Percentiles rank a stretch among this genome's conserved stretches.
Evolutionary conservation across 2,888 invertebrate genomes (phyloP).

Genomic region (Orchesella flavescens): DNA sequence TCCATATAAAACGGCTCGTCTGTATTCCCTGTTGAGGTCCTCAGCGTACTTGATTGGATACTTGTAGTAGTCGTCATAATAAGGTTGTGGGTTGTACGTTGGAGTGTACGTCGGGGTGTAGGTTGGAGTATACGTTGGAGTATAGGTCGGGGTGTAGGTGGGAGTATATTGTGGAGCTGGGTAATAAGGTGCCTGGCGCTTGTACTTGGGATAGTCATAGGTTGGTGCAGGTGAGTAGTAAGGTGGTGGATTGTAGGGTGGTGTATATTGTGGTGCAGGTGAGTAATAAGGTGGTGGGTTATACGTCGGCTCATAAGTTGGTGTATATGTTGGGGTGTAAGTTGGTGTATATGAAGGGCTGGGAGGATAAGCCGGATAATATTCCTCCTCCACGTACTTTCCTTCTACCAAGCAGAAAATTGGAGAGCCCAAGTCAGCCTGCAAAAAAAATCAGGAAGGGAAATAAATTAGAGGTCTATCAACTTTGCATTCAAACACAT

Average conservation of each 20-base stretch:
- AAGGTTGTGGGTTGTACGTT: constrained; percentile 49
- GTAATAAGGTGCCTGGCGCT: constrained; percentile 21
- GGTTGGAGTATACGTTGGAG: constrained; percentile 28
- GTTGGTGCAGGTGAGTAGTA: constrained; percentile 54
- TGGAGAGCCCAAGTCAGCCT: constrained; percentile 71
- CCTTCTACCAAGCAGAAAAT: constrained; percentile 71
- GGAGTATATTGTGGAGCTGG: constrained; percentile 41
- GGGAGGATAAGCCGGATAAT: constrained; percentile 66
- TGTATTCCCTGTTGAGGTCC: constrained; percentile 64
- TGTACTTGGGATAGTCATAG: constrained; percentile 51
- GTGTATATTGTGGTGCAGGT: constrained; percentile 57
- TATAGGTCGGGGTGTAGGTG: constrained; percentile 39
- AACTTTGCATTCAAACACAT: background rate
- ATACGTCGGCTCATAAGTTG: background rate
- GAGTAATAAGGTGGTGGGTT: constrained; percentile 37
- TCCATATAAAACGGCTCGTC: constrained; percentile 70
- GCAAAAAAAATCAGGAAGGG: too few species aligned
- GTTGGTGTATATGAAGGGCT: constrained; percentile 54
- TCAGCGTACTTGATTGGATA: constrained; percentile 69
- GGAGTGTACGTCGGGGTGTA: constrained; percentile 54
- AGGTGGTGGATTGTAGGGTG: constrained; percentile 31
- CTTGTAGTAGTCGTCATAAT: constrained; percentile 60
- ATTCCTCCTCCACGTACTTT: constrained; percentile 69
- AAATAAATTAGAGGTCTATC: constrained; percentile 10
- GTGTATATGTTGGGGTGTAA: constrained; percentile 41